These are phyloP conservation scores for Hucho hucho DNA, from an alignment of 2,113 vertebrate genomes.

Conservation along the genomic window DNA sequence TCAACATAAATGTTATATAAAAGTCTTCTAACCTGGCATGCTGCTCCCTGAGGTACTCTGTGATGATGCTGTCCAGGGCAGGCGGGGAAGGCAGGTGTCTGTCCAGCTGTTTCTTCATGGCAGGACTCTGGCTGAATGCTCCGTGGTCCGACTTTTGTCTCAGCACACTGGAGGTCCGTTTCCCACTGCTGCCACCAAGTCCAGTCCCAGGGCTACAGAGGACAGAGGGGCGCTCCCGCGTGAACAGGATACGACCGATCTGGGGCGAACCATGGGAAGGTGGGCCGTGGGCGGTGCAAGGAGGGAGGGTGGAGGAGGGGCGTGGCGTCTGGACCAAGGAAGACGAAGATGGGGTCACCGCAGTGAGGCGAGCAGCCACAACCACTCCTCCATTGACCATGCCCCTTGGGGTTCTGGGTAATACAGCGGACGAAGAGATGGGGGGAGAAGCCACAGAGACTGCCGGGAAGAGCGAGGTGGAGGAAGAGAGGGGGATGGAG, in stretches of 20 bases:
- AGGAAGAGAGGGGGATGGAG: constrained; percentile 59
- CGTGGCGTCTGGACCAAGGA: constrained; percentile 70
- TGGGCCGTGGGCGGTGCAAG: constrained; percentile 45
- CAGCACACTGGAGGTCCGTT: constrained; percentile 82
- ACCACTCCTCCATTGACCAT: constrained; percentile 76
- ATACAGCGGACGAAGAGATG: constrained; percentile 44
- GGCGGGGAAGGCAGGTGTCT: constrained; percentile 90
- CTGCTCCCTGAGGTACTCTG: constrained; percentile 95
- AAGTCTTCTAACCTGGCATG: constrained; percentile 75
- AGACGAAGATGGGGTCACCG: constrained; percentile 66
- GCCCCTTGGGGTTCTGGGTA: constrained; percentile 82
- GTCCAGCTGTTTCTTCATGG: constrained; percentile 95
- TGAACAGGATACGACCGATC: constrained; percentile 89
- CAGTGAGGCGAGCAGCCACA: constrained; percentile 74
- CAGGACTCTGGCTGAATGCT: constrained; percentile 84
- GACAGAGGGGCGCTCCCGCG: constrained; percentile 81
- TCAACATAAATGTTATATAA: no score
- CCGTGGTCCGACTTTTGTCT: constrained; percentile 96
- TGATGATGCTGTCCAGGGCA: constrained; percentile 95
- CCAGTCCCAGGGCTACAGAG: constrained; percentile 72
- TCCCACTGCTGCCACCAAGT: not conserved
- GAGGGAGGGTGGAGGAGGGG: constrained; percentile 56
- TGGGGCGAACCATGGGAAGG: constrained; percentile 72
- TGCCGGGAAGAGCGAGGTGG: constrained; percentile 73
- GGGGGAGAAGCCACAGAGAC: not conserved